A percentile compares a stretch with the other conserved stretches of the same genome.
Conservation (phyloP, 2,888 invertebrate genomes). For the Tanytarsus gracilentus region DNA sequence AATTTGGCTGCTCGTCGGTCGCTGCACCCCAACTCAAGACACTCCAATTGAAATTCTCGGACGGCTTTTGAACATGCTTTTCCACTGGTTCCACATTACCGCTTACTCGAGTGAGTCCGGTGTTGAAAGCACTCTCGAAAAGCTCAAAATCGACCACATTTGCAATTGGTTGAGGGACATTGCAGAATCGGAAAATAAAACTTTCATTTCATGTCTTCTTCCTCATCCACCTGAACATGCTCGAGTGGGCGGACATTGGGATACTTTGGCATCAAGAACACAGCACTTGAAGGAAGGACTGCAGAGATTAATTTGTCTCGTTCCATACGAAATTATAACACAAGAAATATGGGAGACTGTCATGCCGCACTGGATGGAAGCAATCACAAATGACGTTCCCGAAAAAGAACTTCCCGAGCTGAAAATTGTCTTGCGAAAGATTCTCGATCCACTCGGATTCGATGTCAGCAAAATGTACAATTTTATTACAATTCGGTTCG, state of each 20-base stretch:
- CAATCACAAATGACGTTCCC: slow-evolving; percentile 84
- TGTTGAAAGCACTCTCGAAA: slow-evolving; percentile 79
- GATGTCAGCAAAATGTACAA: slow-evolving; percentile 91
- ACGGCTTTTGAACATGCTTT: slow-evolving; percentile 87
- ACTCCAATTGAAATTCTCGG: slow-evolving; percentile 75
- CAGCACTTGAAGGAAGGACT: slow-evolving; percentile 92
- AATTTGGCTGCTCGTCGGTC: slow-evolving; percentile 92
- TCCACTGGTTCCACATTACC: slow-evolving; percentile 99
- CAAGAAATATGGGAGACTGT: slow-evolving; percentile 96
- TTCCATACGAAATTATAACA: slow-evolving; percentile 95
- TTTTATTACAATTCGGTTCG: slow-evolving; percentile 81
- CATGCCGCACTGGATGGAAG: slow-evolving; percentile 99
- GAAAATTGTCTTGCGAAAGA: slow-evolving; percentile 79
- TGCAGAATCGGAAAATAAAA: slow-evolving; percentile 72
- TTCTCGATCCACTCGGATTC: slow-evolving; percentile 91
- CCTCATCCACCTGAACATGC: slow-evolving; percentile 96
- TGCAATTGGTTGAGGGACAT: slow-evolving; percentile 85
- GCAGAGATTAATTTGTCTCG: slow-evolving; percentile 86
- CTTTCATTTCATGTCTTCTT: slow-evolving; percentile 85
- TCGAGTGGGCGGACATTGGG: slow-evolving; percentile 94
- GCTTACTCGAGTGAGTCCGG: slow-evolving; percentile 94
- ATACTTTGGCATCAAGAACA: slow-evolving; percentile 74
- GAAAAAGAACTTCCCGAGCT: slow-evolving; percentile 79
- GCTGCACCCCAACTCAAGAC: slow-evolving; percentile 72
- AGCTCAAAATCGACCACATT: slow-evolving; percentile 84